Percentiles rank a stretch among this genome's conserved stretches.
Evolutionary conservation across 2,888 invertebrate species (phyloP).

Genomic region (Tupiocoris notatus): DNA sequence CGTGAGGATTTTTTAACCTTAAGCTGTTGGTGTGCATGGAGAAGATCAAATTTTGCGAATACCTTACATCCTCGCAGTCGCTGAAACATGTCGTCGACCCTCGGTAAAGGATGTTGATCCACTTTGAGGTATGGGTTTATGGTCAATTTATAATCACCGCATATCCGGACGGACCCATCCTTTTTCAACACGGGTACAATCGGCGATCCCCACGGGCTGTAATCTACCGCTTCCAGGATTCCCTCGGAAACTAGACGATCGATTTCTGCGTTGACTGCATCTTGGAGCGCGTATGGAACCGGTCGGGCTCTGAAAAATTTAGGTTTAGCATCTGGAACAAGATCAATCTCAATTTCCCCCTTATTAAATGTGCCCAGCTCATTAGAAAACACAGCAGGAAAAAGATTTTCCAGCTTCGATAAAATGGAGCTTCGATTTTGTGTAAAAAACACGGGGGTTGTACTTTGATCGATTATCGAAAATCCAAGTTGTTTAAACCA

Average conservation of each 20-base stretch:
- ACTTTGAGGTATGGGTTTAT: background rate
- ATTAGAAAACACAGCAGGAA: constrained; percentile 12
- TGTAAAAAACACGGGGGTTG: background rate
- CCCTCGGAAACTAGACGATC: constrained; percentile 2
- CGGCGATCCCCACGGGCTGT: constrained; percentile 20
- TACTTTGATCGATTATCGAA: background rate
- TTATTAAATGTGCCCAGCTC: constrained; percentile 16
- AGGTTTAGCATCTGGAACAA: constrained; percentile 17
- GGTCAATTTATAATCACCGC: background rate
- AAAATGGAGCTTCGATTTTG: background rate
- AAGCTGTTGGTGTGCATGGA: background rate
- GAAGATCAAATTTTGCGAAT: background rate
- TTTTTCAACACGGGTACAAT: constrained; percentile 19
- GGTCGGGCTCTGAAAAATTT: constrained; percentile 23
- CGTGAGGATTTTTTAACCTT: too few relatives aligned
- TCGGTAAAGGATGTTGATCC: background rate
- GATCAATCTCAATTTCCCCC: constrained; percentile 14
- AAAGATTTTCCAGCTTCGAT: background rate
- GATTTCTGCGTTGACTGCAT: constrained; percentile 17
- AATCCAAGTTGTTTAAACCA: background rate
- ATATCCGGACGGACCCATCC: background rate
- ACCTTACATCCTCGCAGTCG: background rate
- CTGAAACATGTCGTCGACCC: background rate
- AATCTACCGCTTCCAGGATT: constrained; percentile 14
- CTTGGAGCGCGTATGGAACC: constrained; percentile 17